These are phyloP conservation scores for Heteropelma amictum DNA, from an alignment of 2,888 invertebrate genomes.

Conservation along the genomic window DNA sequence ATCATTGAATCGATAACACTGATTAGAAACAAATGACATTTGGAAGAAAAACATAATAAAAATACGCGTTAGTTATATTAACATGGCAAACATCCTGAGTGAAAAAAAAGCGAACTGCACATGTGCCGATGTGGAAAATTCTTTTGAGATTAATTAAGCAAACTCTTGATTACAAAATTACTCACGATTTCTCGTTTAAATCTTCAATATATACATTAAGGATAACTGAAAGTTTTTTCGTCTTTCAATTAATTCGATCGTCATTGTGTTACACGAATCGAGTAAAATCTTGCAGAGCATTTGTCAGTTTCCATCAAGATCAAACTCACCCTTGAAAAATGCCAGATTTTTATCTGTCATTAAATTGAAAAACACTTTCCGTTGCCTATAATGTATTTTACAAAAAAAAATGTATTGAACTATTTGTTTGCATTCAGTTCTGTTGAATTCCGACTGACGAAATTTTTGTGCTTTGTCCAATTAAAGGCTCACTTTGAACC, in stretches of 20 bases:
- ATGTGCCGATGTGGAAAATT: conserved; percentile 23
- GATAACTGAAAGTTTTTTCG: too few relatives aligned
- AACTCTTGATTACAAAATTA: neutral
- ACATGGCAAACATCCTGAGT: conserved; percentile 22
- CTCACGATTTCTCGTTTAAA: neutral
- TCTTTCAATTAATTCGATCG: too few relatives aligned
- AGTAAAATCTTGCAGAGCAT: too few relatives aligned
- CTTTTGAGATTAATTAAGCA: conserved; percentile 11
- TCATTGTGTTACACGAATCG: too few relatives aligned
- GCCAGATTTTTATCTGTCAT: too few relatives aligned
- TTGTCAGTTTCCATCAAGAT: too few relatives aligned
- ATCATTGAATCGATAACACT: conserved; percentile 46
- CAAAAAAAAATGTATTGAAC: too few relatives aligned
- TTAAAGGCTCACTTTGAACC: too few relatives aligned
- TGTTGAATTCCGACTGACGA: conserved; percentile 17
- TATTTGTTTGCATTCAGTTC: conserved; percentile 28
- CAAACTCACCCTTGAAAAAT: too few relatives aligned
- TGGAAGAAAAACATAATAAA: conserved; percentile 2
- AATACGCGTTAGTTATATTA: neutral
- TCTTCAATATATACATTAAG: conserved; percentile 12
- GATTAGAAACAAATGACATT: conserved; percentile 55
- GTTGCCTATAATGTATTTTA: too few relatives aligned
- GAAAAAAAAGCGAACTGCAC: conserved; percentile 16
- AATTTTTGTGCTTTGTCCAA: conserved; percentile 8
- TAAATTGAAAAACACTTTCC: too few relatives aligned